A percentile compares a stretch with the other conserved stretches of the same genome.
Conservation (phyloP, 2,797 vertebrate genomes). For the Xenopus petersii region DNA sequence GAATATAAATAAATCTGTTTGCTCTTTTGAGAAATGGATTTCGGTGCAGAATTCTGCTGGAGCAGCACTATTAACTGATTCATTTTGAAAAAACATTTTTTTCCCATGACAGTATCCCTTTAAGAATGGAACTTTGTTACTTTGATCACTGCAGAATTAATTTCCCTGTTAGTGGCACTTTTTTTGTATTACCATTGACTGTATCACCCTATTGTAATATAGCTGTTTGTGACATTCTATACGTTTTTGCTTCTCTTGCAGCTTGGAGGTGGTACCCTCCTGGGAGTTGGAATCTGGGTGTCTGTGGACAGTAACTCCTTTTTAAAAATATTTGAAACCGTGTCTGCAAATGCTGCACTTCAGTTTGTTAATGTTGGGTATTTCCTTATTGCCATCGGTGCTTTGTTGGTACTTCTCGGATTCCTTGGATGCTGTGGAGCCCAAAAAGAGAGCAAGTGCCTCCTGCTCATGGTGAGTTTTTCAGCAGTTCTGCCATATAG, state of each 20-base stretch:
- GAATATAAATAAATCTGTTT: no score
- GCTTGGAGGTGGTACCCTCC: slow-evolving; percentile 73
- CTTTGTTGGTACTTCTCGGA: slow-evolving; percentile 72
- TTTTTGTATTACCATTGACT: no score
- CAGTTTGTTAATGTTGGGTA: slow-evolving; percentile 78
- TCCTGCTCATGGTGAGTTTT: slow-evolving; percentile 77
- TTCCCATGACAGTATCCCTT: no score
- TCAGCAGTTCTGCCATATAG: not conserved
- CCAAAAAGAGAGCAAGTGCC: slow-evolving; percentile 82
- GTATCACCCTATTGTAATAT: no score
- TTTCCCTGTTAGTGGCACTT: no score
- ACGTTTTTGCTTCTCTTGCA: slow-evolving; percentile 42
- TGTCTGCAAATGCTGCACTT: slow-evolving; percentile 57
- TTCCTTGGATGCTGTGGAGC: slow-evolving; percentile 80
- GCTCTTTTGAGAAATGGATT: no score
- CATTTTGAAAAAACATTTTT: no score
- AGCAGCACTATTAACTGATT: no score
- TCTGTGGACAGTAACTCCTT: slow-evolving; percentile 70
- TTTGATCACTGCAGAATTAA: no score
- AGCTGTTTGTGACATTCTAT: no score
- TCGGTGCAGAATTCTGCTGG: no score
- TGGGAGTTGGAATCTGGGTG: slow-evolving; percentile 84
- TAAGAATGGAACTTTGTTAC: no score
- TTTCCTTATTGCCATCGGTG: slow-evolving; percentile 77
- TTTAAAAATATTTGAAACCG: slow-evolving; percentile 65